These are phyloP conservation scores for Acomys russatus DNA, from an alignment of 2,797 vertebrate genomes.

Conservation along the genomic window DNA sequence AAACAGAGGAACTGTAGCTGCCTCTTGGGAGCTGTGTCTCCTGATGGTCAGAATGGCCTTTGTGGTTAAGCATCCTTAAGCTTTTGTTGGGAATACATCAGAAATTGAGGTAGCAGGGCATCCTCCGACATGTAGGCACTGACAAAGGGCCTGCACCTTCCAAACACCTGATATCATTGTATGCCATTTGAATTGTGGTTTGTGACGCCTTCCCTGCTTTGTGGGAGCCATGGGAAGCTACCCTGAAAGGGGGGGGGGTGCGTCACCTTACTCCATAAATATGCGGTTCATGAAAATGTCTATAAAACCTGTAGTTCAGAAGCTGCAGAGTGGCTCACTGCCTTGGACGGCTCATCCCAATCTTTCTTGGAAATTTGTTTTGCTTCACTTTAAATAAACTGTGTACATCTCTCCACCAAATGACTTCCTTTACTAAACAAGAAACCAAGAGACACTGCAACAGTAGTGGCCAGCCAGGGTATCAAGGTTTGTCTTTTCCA, in stretches of 20 bases:
- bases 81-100: neutral
- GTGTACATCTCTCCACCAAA: neutral
- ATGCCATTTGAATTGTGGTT: neutral
- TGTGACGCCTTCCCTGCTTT: neutral
- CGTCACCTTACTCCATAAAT: neutral
- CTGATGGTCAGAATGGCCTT: neutral
- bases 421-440: neutral
- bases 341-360: neutral
- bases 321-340: neutral
- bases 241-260: neutral
- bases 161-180: neutral
- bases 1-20: neutral
- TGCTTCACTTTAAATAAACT: constrained; percentile 7
- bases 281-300: neutral
- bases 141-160: neutral
- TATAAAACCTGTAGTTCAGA: neutral
- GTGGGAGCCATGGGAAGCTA: neutral
- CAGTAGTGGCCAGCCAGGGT: too few relatives aligned
- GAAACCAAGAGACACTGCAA: neutral
- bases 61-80: neutral
- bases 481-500: too few relatives aligned
- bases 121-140: too few relatives aligned
- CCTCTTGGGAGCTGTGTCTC: neutral
- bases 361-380: neutral
- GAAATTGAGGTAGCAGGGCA: neutral